A percentile compares a stretch with the other conserved stretches of the same genome.
Conservation (phyloP, 2,888 invertebrate species). For the Megaustenia siamemsis region DNA sequence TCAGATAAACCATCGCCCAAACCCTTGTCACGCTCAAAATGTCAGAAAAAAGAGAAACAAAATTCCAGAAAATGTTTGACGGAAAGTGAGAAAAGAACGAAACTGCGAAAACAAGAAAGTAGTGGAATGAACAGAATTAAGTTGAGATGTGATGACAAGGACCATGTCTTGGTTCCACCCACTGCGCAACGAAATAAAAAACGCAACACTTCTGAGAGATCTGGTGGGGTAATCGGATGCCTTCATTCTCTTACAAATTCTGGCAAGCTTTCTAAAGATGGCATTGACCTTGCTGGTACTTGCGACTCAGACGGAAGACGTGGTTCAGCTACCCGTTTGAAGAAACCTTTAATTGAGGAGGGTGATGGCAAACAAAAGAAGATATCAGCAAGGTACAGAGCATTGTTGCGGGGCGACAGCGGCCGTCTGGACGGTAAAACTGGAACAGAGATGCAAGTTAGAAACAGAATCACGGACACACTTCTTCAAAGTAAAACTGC, state of each 20-base stretch:
- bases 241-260: too few species aligned
- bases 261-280: not conserved
- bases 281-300: not conserved
- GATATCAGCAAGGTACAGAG: slow-evolving; percentile 23
- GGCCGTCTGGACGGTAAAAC: slow-evolving; percentile 24
- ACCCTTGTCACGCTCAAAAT: not conserved
- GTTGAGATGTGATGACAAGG: not conserved
- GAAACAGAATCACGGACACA: not conserved
- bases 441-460: slow-evolving; percentile 4
- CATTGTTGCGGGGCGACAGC: slow-evolving; percentile 18
- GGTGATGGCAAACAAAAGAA: slow-evolving; percentile 31
- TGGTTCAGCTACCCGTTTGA: too few species aligned
- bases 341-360: too few species aligned
- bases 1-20: too few species aligned
- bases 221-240: not conserved
- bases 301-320: too few species aligned
- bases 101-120: not conserved
- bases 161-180: not conserved
- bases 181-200: not conserved
- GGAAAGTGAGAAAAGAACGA: not conserved
- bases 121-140: not conserved
- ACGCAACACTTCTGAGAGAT: not conserved
- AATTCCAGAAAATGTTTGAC: not conserved
- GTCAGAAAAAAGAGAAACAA: not conserved
- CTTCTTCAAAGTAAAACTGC: not conserved